Conservation (phyloP, 2,888 invertebrate species). For the Polyploca ridens region DNA sequence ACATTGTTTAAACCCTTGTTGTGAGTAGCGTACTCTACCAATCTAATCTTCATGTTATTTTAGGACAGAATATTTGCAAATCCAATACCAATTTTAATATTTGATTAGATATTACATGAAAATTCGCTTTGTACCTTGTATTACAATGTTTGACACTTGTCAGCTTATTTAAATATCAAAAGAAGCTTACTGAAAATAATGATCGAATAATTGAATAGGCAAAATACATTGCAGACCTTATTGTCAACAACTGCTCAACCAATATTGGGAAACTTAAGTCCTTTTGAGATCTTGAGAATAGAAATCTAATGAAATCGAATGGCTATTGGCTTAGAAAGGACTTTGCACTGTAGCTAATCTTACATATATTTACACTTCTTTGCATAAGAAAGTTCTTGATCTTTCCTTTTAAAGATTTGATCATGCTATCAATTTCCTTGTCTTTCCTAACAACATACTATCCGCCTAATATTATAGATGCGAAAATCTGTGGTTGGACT, state of each 20-base stretch:
- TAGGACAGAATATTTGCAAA: background rate
- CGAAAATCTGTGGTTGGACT: too few relatives aligned
- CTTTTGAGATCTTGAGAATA: background rate
- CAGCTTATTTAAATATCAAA: constrained; percentile 9
- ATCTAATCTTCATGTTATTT: background rate
- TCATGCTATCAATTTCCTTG: background rate
- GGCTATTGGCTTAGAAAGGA: background rate
- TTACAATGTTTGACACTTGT: constrained; percentile 7
- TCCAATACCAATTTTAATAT: constrained; percentile 1
- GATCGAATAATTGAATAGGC: constrained; percentile 9
- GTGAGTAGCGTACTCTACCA: background rate
- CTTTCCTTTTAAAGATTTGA: background rate
- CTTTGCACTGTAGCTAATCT: background rate
- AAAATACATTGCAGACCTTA: background rate
- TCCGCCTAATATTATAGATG: too few relatives aligned
- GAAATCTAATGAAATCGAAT: constrained; percentile 4
- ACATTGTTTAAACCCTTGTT: too few relatives aligned
- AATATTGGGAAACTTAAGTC: constrained; percentile 5
- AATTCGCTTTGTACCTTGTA: background rate
- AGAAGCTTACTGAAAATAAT: constrained; percentile 8
- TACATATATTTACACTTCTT: background rate
- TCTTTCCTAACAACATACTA: background rate
- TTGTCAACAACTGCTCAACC: constrained; percentile 3
- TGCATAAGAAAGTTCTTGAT: background rate
- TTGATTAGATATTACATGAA: background rate